These are phyloP conservation scores for Berghia stephanieae DNA, from an alignment of 1,140 invertebrate species.

Conservation along the genomic window DNA sequence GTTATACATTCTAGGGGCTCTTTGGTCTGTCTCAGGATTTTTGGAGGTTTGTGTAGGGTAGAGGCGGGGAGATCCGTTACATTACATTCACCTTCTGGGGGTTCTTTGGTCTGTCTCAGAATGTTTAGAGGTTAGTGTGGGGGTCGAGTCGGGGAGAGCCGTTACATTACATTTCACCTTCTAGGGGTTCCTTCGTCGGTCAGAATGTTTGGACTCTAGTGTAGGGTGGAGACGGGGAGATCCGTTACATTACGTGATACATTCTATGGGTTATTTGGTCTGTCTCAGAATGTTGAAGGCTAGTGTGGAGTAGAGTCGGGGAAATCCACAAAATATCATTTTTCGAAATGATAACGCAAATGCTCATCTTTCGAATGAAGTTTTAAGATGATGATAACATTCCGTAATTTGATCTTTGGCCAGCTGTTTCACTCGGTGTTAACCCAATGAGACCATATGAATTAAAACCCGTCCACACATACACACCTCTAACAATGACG, in stretches of 20 bases:
- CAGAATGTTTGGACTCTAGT: conserved; percentile 88
- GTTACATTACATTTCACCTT: too few species aligned
- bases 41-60: not conserved
- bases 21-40: not conserved
- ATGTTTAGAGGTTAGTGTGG: not conserved
- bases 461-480: too few species aligned
- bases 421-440: too few species aligned
- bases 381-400: too few species aligned
- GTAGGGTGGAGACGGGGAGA: not conserved
- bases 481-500: too few species aligned
- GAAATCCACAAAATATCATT: too few species aligned
- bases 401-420: too few species aligned
- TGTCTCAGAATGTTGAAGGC: not conserved
- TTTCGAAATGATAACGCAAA: too few species aligned
- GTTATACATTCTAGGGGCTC: not conserved
- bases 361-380: too few species aligned
- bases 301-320: not conserved
- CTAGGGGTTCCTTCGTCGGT: conserved; percentile 92
- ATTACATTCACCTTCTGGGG: not conserved
- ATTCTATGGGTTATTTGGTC: not conserved
- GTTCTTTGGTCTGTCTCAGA: not conserved
- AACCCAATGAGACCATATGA: too few species aligned
- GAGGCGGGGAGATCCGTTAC: not conserved
- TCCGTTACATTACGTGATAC: not conserved
- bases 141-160: not conserved